phyloP scores from a whole-genome alignment of 2,113 vertebrate species.

The Rhea pennata region DNA sequence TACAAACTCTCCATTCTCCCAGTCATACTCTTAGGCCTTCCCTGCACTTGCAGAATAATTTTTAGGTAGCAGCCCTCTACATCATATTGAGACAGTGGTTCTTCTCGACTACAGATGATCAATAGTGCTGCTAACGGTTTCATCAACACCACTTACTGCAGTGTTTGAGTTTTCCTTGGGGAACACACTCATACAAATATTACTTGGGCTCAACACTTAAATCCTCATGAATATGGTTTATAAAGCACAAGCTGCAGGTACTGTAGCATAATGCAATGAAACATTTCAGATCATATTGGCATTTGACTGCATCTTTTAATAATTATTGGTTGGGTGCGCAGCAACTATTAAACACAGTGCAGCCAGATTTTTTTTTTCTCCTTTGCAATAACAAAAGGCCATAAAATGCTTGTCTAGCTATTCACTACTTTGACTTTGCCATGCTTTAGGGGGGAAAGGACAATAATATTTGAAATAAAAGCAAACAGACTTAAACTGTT shows the following conservation, averaged over 20 bases:
- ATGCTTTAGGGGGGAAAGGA: neutral
- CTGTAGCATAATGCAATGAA: neutral
- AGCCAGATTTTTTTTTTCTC: neutral
- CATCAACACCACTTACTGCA: neutral
- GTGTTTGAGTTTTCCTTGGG: neutral
- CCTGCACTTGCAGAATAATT: neutral
- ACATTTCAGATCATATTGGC: neutral
- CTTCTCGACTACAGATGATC: neutral
- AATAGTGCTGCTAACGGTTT: neutral
- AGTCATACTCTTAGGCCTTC: neutral
- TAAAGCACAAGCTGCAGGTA: neutral
- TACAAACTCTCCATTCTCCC: neutral
- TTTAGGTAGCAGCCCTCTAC: neutral
- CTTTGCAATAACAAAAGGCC: constrained; percentile 26
- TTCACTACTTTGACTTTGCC: constrained; percentile 43
- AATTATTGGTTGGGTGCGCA: constrained; percentile 28
- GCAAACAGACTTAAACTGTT: neutral
- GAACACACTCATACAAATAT: neutral
- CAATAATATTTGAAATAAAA: neutral
- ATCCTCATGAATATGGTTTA: neutral
- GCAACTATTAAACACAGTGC: neutral
- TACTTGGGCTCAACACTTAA: neutral
- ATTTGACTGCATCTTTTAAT: constrained; percentile 40
- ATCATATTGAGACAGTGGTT: neutral
- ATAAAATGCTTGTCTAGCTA: neutral